Percentiles rank a stretch among this genome's conserved stretches.
Conservation (phyloP, 2,113 vertebrate genomes). For the Calidris pygmaea region DNA sequence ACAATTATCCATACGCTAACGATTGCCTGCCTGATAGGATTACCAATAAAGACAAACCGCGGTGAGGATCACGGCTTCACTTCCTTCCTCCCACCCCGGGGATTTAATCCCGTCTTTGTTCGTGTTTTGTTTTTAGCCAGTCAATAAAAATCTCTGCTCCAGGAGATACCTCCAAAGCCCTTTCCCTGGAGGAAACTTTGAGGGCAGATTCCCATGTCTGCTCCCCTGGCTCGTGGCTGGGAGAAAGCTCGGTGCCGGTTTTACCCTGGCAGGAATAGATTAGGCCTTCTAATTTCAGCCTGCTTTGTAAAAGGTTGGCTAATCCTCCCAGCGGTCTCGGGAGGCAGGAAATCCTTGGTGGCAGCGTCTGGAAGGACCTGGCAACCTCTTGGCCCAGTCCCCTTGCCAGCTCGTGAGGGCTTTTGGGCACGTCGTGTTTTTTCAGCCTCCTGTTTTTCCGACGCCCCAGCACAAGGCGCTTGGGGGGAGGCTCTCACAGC, state of each 20-base stretch:
- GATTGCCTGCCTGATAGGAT: conserved; percentile 57
- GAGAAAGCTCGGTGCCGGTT: background rate
- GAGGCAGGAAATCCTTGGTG: conserved; percentile 16
- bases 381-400: background rate
- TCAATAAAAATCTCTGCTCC: background rate
- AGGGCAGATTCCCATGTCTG: background rate
- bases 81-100: conserved; percentile 5
- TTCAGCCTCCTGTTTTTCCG: background rate
- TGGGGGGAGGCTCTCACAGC: background rate
- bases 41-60: conserved; percentile 24
- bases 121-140: background rate
- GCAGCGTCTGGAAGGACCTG: background rate
- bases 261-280: background rate
- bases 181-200: background rate
- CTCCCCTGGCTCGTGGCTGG: background rate
- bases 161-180: background rate
- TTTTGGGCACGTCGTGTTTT: background rate
- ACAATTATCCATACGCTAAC: background rate
- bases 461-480: background rate
- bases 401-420: background rate
- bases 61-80: conserved; percentile 6
- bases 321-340: background rate
- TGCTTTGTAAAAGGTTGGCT: background rate
- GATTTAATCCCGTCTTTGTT: conserved; percentile 2
- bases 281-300: conserved; percentile 30